Percentiles rank a stretch among this genome's conserved stretches.
Conservation (phyloP, 2,797 vertebrate species). For the Argentina silus region DNA sequence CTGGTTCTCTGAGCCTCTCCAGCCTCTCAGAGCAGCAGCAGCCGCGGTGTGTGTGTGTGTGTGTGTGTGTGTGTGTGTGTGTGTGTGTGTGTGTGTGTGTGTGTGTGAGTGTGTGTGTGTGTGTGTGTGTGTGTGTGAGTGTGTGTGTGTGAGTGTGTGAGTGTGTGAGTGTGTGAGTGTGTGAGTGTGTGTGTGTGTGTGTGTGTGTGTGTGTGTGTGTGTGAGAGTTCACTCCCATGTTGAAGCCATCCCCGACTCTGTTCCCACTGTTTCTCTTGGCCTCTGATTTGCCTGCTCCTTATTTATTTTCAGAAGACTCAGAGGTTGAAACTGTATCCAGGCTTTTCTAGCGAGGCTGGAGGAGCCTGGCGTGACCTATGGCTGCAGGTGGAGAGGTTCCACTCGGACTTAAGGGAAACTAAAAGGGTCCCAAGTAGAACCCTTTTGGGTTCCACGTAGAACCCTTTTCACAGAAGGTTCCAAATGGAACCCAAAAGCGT, state of each 20-base stretch:
- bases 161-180: too few species aligned
- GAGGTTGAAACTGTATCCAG: slow-evolving; percentile 19
- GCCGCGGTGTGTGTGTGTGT: neutral
- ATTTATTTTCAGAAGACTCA: slow-evolving; percentile 16
- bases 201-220: neutral
- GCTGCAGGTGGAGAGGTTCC: too few species aligned
- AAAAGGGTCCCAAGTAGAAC: too few species aligned
- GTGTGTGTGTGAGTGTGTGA: too few species aligned
- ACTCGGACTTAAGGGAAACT: too few species aligned
- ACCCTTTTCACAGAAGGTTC: too few species aligned
- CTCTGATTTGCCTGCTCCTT: slow-evolving; percentile 20
- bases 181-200: too few species aligned
- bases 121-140: slow-evolving; percentile 21
- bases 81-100: slow-evolving; percentile 6
- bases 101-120: too few species aligned
- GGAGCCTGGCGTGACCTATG: too few species aligned
- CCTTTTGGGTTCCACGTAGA: too few species aligned
- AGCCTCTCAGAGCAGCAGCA: slow-evolving; percentile 18
- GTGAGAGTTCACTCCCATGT: slow-evolving; percentile 22
- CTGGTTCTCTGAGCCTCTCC: slow-evolving; percentile 13
- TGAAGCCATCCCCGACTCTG: slow-evolving; percentile 20
- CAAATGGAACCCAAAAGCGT: too few species aligned
- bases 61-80: too few species aligned
- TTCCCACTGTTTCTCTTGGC: slow-evolving; percentile 19
- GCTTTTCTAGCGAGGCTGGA: neutral